Conservation (phyloP, 2,113 vertebrate genomes). For the Puffinus mauretanicus region DNA sequence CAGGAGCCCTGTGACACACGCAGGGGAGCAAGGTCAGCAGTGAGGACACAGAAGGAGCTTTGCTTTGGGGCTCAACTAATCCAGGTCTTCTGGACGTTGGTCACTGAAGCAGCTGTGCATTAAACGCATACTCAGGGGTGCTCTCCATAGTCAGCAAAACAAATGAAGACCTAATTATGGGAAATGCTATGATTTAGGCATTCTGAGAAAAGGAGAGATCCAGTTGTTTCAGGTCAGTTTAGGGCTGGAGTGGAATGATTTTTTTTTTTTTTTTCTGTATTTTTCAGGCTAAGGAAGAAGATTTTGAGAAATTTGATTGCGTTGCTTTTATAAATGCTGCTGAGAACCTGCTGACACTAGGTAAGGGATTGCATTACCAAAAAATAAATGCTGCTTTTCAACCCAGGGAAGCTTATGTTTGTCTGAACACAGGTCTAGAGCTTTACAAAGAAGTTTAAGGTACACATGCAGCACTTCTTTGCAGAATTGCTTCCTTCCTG, state of each 20-base stretch:
- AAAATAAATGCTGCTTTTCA: neutral
- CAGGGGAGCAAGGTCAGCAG: neutral
- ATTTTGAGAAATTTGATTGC: slow-evolving; percentile 78
- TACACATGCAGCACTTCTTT: too few relatives aligned
- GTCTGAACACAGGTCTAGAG: neutral
- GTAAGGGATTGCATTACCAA: slow-evolving; percentile 50
- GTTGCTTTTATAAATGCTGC: slow-evolving; percentile 83
- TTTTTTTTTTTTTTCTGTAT: neutral
- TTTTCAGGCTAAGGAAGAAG: slow-evolving; percentile 79
- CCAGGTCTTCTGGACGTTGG: neutral
- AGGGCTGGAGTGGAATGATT: neutral
- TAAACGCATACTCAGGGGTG: neutral
- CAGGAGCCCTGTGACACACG: accelerated
- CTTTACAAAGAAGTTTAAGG: neutral
- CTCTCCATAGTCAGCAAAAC: too few relatives aligned
- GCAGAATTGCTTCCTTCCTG: neutral
- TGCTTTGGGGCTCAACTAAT: neutral
- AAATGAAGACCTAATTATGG: neutral
- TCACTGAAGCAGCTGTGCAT: neutral
- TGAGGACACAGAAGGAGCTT: neutral
- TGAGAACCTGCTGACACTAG: slow-evolving; percentile 80
- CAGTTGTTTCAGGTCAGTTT: neutral
- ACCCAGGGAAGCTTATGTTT: neutral
- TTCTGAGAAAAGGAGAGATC: neutral
- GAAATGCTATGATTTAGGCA: neutral